These are phyloP conservation scores for Hemitrygon akajei DNA, from an alignment of 2,797 vertebrate genomes.

Conservation along the genomic window DNA sequence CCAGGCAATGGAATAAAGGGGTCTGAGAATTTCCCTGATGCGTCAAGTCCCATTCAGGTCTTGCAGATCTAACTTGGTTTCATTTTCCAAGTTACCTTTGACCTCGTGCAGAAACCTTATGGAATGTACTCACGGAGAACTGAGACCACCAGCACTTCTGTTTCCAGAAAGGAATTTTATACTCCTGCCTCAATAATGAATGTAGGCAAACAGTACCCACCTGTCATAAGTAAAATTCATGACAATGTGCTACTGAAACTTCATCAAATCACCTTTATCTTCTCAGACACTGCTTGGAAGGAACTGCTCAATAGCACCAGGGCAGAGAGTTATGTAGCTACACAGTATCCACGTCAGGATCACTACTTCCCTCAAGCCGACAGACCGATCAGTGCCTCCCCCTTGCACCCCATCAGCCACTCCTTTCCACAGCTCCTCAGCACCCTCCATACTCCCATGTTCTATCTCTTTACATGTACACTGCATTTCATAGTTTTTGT, in stretches of 20 bases:
- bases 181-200: neutral
- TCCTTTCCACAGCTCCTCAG: no score
- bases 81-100: slow-evolving; percentile 13
- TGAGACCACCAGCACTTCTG: neutral
- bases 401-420: no score
- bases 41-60: slow-evolving; percentile 16
- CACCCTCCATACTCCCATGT: no score
- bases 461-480: no score
- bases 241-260: no score
- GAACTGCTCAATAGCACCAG: neutral
- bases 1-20: slow-evolving; percentile 25
- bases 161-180: slow-evolving; percentile 4
- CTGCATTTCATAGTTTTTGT: no score
- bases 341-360: no score
- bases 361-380: no score
- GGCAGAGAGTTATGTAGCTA: no score
- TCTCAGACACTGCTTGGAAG: neutral
- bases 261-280: neutral
- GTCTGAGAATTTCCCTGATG: slow-evolving; percentile 17
- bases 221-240: neutral
- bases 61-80: neutral
- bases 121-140: neutral
- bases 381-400: no score
- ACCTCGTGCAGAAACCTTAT: slow-evolving; percentile 6
- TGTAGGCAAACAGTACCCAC: neutral